Evolutionary conservation across 2,113 vertebrate genomes (phyloP).

Genomic region (Sarotherodon lohbergeri): DNA sequence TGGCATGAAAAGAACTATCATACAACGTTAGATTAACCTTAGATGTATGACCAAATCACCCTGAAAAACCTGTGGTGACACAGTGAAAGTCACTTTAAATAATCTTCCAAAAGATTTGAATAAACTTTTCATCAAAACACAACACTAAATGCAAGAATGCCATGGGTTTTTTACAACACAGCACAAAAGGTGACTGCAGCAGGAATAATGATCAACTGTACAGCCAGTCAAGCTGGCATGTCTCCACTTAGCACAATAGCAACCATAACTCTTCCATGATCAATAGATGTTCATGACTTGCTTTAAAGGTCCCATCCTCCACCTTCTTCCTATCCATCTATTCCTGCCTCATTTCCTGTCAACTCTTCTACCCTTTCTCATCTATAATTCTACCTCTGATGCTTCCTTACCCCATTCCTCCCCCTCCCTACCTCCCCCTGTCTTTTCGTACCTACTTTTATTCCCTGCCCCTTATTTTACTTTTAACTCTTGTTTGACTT

Average conservation of each 20-base stretch:
- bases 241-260: slow-evolving; percentile 51
- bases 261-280: slow-evolving; percentile 55
- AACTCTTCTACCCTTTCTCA: slow-evolving; percentile 21
- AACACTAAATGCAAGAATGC: not conserved
- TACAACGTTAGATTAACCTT: not conserved
- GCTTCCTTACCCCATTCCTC: not conserved
- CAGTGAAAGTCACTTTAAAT: not conserved
- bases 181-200: not conserved
- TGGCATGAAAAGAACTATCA: not conserved
- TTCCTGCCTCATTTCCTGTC: slow-evolving; percentile 42
- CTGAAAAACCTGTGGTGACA: not conserved
- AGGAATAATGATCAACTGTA: slow-evolving; percentile 15
- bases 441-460: not conserved
- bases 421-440: not conserved
- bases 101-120: not conserved
- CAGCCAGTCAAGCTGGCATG: slow-evolving; percentile 16
- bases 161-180: not conserved
- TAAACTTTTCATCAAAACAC: not conserved
- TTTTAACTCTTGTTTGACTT: not conserved
- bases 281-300: slow-evolving; percentile 60
- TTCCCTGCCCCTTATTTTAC: not conserved
- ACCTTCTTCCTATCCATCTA: slow-evolving; percentile 38
- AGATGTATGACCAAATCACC: not conserved
- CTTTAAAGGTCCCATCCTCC: slow-evolving; percentile 54
- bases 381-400: slow-evolving; percentile 16